Conservation (phyloP, 2,797 vertebrate genomes). For the Leptatherina wallacei region DNA sequence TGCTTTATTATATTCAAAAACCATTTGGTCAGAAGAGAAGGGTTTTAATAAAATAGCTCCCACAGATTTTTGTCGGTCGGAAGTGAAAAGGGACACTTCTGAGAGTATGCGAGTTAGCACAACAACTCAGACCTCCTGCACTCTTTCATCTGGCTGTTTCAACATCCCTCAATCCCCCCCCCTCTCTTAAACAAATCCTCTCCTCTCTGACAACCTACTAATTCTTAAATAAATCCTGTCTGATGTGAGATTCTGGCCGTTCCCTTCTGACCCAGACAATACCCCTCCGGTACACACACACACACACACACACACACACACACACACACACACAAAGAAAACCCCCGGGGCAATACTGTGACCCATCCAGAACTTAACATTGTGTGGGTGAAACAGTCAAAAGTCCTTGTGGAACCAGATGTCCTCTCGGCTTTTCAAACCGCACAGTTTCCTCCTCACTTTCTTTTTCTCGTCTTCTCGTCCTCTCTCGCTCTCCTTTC, state of each 20-base stretch:
- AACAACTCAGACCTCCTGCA: constrained; percentile 72
- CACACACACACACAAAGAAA: constrained; percentile 16
- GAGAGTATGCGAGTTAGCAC: constrained; percentile 62
- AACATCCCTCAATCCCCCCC: constrained; percentile 56
- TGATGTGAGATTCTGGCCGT: constrained; percentile 35
- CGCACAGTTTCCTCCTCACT: constrained; percentile 50
- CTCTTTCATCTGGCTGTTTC: constrained; percentile 71
- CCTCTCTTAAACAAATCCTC: constrained; percentile 69
- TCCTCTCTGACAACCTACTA: constrained; percentile 54
- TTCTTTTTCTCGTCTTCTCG: constrained; percentile 44
- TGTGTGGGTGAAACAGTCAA: constrained; percentile 64
- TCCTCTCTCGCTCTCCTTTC: constrained; percentile 52
- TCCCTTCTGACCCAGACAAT: constrained; percentile 43
- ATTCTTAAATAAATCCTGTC: constrained; percentile 68
- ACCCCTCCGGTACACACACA: constrained; percentile 20
- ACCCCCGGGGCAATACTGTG: constrained; percentile 38
- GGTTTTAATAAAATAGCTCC: constrained; percentile 34
- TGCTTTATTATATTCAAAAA: background rate
- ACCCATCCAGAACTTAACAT: constrained; percentile 63
- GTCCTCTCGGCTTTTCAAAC: constrained; percentile 64
- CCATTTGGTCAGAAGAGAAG: constrained; percentile 7
- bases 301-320: constrained; percentile 14
- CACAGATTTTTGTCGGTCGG: constrained; percentile 43
- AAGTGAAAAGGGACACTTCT: constrained; percentile 48
- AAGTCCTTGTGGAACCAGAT: constrained; percentile 61